These are phyloP conservation scores for Stigmatopora nigra DNA, from an alignment of 2,113 vertebrate species.

Conservation along the genomic window DNA sequence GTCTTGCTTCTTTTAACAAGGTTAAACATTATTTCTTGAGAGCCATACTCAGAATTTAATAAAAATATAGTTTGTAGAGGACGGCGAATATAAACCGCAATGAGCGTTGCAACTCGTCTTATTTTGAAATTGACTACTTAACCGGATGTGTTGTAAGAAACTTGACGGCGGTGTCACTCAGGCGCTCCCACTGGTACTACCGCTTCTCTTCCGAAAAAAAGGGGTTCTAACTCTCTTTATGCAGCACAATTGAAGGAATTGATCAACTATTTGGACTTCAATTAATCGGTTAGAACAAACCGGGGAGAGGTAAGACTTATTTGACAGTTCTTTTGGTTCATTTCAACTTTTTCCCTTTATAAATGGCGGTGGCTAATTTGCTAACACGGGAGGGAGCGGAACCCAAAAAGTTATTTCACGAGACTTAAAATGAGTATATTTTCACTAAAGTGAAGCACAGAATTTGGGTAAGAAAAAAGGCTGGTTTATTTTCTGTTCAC, in stretches of 20 bases:
- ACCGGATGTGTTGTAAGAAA: constrained; percentile 11
- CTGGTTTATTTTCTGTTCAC: no score
- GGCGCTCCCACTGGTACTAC: constrained; percentile 35
- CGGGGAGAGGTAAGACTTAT: constrained; percentile 28
- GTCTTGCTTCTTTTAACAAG: neutral
- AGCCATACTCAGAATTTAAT: constrained; percentile 10
- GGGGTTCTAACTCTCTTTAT: constrained; percentile 22
- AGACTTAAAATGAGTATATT: neutral
- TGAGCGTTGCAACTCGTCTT: constrained; percentile 7
- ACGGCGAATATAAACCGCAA: neutral
- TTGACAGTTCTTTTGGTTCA: neutral
- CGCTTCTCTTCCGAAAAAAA: constrained; percentile 22
- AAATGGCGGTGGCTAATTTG: constrained; percentile 23
- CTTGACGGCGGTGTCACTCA: constrained; percentile 27
- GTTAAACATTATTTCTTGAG: no score
- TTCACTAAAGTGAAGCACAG: neutral
- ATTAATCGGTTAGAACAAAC: neutral
- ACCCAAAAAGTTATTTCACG: constrained; percentile 15
- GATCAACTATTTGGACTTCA: neutral
- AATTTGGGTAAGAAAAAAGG: neutral
- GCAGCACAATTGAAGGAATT: neutral
- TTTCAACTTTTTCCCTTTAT: constrained; percentile 29
- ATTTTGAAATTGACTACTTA: constrained; percentile 19
- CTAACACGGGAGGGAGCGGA: constrained; percentile 33
- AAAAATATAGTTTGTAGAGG: neutral